Base-by-base conservation (phyloP, 1,140 invertebrate species). In the Aphelinus certus region DNA sequence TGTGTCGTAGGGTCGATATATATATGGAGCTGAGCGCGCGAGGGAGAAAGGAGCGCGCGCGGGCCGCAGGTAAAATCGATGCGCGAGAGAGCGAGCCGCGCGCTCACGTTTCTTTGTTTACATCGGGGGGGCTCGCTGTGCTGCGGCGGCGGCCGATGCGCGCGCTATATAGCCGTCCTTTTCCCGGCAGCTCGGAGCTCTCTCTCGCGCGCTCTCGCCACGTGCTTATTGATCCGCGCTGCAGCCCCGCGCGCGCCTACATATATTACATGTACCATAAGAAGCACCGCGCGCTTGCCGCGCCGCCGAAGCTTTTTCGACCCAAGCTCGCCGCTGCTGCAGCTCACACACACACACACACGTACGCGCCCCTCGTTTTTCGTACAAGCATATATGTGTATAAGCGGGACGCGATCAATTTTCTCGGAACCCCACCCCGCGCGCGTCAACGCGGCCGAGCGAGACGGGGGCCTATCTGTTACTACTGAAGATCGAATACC, bases 21-120 rank as follows among this genome's bases (percentile, higher is more conserved):
- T 26, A 26, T 26, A 26, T 26, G 26, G 26, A 68, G 7, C 45
- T 42, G 2, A 42, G 51, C n/a, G 49, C 65, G 65, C 26, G 26
- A 26, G 26, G 26, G 26, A 26, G 26, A 26, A 26, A 26, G 26
- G 26, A 26, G 26, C 26, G 68, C 68, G 48, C 26, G 3, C 58
- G 65, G 53, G 66, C 65, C 65, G 75, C 72, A 77, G 77, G 76
- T 79, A 84, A 86, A 84, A 86, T 85, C 84, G 83, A 85, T 86
- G 84, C 78, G 75, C 75, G 70, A 73, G 79, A 76, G 73, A 55
- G 76, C 79, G 77, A 62, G 78, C 83, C 81, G 79, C 79, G 83
- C 82, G 85, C 83, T 84, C 82, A 86, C 82, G 84, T 79, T 85
- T 85, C 86, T 87, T 88, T 88, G 86, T 88, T 87, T 88, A 88